Evolutionary conservation across 2,888 invertebrate genomes (phyloP).

Genomic region (Sinopyrophorus schimmeli): DNA sequence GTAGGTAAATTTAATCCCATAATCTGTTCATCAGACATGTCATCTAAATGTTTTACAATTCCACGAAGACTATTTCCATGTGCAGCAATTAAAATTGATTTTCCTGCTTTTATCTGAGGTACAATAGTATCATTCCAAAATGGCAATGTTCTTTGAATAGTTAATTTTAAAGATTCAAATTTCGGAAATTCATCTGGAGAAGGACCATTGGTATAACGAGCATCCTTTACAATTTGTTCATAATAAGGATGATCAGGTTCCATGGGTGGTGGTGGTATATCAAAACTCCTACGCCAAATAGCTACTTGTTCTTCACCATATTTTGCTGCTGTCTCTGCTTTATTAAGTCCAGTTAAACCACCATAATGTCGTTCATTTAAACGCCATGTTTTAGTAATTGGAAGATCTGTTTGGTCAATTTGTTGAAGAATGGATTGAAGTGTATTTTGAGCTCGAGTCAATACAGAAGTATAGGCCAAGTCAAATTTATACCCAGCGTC

Average conservation of each 20-base stretch:
- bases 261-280: slow-evolving; percentile 84
- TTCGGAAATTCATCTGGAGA: slow-evolving; percentile 78
- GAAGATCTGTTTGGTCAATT: slow-evolving; percentile 61
- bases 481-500: slow-evolving; percentile 63
- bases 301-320: slow-evolving; percentile 75
- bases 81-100: slow-evolving; percentile 80
- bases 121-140: slow-evolving; percentile 89
- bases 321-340: slow-evolving; percentile 68
- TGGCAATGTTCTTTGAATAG: slow-evolving; percentile 82
- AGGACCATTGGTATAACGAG: slow-evolving; percentile 70
- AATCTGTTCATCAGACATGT: slow-evolving; percentile 70
- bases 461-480: slow-evolving; percentile 65
- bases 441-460: slow-evolving; percentile 65
- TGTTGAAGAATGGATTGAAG: slow-evolving; percentile 61
- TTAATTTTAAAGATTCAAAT: slow-evolving; percentile 82
- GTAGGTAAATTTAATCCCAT: slow-evolving; percentile 78
- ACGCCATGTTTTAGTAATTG: slow-evolving; percentile 64
- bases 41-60: slow-evolving; percentile 86
- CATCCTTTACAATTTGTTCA: slow-evolving; percentile 76
- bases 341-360: slow-evolving; percentile 68
- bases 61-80: slow-evolving; percentile 89
- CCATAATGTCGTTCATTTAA: slow-evolving; percentile 70
- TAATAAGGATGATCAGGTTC: slow-evolving; percentile 78
- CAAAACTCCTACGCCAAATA: slow-evolving; percentile 87
- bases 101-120: slow-evolving; percentile 82